Conservation (phyloP, 2,888 invertebrate species). For the Amorpha juglandis region DNA sequence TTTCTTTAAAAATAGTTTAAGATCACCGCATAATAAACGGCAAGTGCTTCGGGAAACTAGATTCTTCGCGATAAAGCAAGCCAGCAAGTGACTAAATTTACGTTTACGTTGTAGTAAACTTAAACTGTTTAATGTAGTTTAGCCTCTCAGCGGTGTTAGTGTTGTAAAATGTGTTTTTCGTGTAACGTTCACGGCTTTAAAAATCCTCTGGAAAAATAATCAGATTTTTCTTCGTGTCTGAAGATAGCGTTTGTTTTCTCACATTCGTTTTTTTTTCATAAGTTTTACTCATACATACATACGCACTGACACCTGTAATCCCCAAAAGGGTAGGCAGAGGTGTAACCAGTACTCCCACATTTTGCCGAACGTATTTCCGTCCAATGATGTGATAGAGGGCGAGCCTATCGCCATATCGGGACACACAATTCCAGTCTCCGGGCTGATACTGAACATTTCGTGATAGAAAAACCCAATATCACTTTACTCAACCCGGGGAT, state of each 20-base stretch:
- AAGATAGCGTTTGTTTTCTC: background rate
- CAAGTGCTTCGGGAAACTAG: slow-evolving; percentile 21
- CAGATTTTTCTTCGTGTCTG: background rate
- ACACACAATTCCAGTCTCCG: too few relatives aligned
- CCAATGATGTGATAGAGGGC: too few relatives aligned
- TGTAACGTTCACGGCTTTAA: background rate
- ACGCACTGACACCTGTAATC: too few relatives aligned
- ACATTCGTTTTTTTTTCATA: background rate
- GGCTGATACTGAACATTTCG: too few relatives aligned
- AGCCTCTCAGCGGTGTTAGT: background rate
- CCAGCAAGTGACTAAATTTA: slow-evolving; percentile 13
- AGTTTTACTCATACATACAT: background rate
- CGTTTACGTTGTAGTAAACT: slow-evolving; percentile 10
- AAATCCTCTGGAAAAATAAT: too few relatives aligned
- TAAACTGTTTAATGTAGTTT: slow-evolving; percentile 17
- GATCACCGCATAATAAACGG: slow-evolving; percentile 47
- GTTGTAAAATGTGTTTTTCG: slow-evolving; percentile 3
- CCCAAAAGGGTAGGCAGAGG: too few relatives aligned
- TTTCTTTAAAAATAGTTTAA: slow-evolving; percentile 34
- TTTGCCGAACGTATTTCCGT: too few relatives aligned
- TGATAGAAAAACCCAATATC: too few relatives aligned
- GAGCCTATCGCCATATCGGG: too few relatives aligned
- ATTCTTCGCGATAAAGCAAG: slow-evolving; percentile 29
- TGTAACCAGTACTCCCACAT: too few relatives aligned
- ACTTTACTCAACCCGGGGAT: too few relatives aligned